These are phyloP conservation scores for Pseudolaguvia tuberculata DNA, from an alignment of 2,113 vertebrate genomes.

Conservation along the genomic window DNA sequence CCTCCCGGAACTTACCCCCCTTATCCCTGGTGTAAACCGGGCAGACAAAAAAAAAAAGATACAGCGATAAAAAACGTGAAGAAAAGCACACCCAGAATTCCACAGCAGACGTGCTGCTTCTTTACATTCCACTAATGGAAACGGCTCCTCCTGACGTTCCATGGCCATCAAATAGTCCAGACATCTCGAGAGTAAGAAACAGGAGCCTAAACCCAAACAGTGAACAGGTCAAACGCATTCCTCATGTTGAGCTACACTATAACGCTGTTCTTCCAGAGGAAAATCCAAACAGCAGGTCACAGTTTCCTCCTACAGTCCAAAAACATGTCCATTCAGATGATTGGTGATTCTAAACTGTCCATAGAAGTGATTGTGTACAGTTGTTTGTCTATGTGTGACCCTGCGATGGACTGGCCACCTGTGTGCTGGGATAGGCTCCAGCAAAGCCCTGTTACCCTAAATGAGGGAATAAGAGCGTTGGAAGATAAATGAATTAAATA, in stretches of 20 bases:
- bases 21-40: not conserved
- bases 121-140: constrained; percentile 33
- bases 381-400: no score
- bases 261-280: not conserved
- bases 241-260: constrained; percentile 23
- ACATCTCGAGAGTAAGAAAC: constrained; percentile 26
- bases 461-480: no score
- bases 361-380: no score
- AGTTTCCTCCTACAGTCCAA: not conserved
- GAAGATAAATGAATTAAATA: no score
- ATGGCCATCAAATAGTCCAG: constrained; percentile 14
- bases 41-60: not conserved
- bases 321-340: no score
- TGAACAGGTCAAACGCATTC: constrained; percentile 29
- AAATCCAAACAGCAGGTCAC: constrained; percentile 22
- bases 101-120: constrained; percentile 15
- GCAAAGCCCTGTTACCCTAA: no score
- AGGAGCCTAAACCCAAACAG: constrained; percentile 39
- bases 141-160: constrained; percentile 24
- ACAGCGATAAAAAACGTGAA: not conserved
- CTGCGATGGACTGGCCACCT: no score
- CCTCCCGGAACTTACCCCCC: not conserved
- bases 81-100: constrained; percentile 16
- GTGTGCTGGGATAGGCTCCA: no score
- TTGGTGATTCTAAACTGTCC: no score